Percentiles rank a stretch among this genome's conserved stretches.
Evolutionary conservation across 2,888 invertebrate species (phyloP).

Genomic region (Eupithecia subfuscata): DNA sequence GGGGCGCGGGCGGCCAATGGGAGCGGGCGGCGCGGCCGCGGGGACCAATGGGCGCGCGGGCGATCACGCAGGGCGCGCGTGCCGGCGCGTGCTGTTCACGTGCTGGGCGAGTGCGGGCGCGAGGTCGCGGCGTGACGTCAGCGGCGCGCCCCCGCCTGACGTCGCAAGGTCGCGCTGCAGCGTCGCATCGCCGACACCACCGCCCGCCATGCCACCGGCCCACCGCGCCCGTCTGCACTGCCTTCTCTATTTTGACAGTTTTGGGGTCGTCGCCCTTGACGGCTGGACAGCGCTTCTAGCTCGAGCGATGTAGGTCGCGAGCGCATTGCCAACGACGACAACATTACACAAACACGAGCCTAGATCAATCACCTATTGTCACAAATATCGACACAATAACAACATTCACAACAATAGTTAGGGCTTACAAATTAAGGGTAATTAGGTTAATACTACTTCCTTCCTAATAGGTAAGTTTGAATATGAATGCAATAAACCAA

Average conservation of each 20-base stretch:
- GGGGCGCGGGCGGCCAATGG: conserved; percentile 85
- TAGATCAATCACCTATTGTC: conserved; percentile 6
- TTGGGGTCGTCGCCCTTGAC: conserved; percentile 62
- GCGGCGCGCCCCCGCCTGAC: conserved; percentile 84
- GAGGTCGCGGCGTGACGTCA: conserved; percentile 85
- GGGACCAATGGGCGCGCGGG: conserved; percentile 83
- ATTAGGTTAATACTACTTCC: not conserved
- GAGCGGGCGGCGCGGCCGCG: conserved; percentile 88
- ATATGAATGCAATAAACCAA: not conserved
- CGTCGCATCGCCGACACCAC: conserved; percentile 62
- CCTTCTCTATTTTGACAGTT: conserved; percentile 64
- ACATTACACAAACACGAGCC: not conserved
- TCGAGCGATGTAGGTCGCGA: conserved; percentile 24
- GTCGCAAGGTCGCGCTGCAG: conserved; percentile 71
- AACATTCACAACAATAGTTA: not conserved
- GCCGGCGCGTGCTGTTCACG: conserved; percentile 93
- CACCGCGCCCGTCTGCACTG: conserved; percentile 47
- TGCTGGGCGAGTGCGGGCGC: conserved; percentile 89
- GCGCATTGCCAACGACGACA: conserved; percentile 23
- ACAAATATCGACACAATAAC: not conserved
- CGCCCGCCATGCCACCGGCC: conserved; percentile 46
- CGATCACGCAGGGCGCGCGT: conserved; percentile 91
- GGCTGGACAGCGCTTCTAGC: conserved; percentile 32
- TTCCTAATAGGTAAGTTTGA: not conserved
- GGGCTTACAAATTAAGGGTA: not conserved